Evolutionary conservation across 2,888 invertebrate genomes (phyloP).

Genomic region (Seira ritae): DNA sequence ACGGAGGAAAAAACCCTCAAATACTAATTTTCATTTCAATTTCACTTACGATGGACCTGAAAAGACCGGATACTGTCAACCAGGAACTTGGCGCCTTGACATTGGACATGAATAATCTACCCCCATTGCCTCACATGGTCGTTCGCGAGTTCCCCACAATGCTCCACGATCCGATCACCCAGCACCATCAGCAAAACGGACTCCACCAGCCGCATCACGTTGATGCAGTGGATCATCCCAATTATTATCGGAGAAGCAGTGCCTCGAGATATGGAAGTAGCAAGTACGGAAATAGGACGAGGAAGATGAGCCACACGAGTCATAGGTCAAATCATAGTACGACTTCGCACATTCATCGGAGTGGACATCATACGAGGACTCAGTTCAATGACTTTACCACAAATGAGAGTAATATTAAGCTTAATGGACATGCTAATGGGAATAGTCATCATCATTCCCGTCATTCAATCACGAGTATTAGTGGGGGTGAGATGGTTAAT

Average conservation of each 20-base stretch:
- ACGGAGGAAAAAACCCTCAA: too few relatives aligned
- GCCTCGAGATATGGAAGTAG: constrained; percentile 17
- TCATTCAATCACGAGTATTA: constrained; percentile 12
- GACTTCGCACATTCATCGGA: neutral
- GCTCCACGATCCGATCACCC: constrained; percentile 13
- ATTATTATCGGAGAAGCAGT: constrained; percentile 10
- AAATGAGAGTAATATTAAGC: neutral
- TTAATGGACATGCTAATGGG: neutral
- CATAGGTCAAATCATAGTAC: constrained; percentile 1
- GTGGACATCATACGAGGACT: neutral
- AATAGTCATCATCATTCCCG: too few relatives aligned
- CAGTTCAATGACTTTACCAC: neutral
- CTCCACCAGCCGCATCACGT: neutral
- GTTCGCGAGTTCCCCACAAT: constrained; percentile 69
- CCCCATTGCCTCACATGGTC: constrained; percentile 63
- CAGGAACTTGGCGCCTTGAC: constrained; percentile 36
- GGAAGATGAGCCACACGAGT: neutral
- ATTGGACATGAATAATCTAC: constrained; percentile 23
- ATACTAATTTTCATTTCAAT: too few relatives aligned
- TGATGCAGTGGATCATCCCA: neutral
- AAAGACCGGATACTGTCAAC: constrained; percentile 45
- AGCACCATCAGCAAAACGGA: constrained; percentile 41
- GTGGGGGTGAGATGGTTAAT: constrained; percentile 27
- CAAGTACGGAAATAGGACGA: neutral
- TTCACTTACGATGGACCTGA: too few relatives aligned